Conservation (phyloP, 2,113 vertebrate genomes). For the Australoheros scitulus region DNA sequence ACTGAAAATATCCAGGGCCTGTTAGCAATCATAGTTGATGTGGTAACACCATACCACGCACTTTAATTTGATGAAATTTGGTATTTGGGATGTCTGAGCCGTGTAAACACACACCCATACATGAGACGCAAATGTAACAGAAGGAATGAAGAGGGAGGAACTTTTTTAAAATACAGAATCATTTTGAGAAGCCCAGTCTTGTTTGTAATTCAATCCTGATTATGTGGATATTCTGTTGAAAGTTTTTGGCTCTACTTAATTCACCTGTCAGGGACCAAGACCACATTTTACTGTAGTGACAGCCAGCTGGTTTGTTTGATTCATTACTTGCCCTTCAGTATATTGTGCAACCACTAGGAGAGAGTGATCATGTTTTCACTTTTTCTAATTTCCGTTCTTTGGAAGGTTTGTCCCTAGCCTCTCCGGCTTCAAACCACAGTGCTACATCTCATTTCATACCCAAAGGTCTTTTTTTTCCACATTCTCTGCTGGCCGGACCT, state of each 20-base stretch:
- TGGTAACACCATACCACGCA: constrained; percentile 46
- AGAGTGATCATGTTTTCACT: constrained; percentile 63
- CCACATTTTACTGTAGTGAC: background rate
- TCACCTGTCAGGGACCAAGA: background rate
- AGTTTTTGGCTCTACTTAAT: background rate
- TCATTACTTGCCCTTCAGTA: constrained; percentile 38
- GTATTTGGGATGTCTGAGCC: constrained; percentile 31
- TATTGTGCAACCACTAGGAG: constrained; percentile 53
- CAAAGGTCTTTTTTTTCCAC: background rate
- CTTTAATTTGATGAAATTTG: constrained; percentile 40
- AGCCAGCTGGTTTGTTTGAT: background rate
- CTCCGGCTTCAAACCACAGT: constrained; percentile 34
- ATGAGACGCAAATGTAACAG: background rate
- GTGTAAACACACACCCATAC: constrained; percentile 21
- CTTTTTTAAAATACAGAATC: background rate
- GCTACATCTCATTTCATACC: constrained; percentile 1
- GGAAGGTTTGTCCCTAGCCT: constrained; percentile 41
- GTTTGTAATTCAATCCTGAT: background rate
- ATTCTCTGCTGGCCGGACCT: background rate
- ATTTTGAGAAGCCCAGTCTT: background rate
- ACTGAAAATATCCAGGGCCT: constrained; percentile 71
- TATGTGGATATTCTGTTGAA: background rate
- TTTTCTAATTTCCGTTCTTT: constrained; percentile 49
- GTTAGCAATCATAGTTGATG: constrained; percentile 62
- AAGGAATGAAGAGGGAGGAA: background rate